Evolutionary conservation across 2,797 vertebrate species (phyloP).

Genomic region (Galaxias olidus): DNA sequence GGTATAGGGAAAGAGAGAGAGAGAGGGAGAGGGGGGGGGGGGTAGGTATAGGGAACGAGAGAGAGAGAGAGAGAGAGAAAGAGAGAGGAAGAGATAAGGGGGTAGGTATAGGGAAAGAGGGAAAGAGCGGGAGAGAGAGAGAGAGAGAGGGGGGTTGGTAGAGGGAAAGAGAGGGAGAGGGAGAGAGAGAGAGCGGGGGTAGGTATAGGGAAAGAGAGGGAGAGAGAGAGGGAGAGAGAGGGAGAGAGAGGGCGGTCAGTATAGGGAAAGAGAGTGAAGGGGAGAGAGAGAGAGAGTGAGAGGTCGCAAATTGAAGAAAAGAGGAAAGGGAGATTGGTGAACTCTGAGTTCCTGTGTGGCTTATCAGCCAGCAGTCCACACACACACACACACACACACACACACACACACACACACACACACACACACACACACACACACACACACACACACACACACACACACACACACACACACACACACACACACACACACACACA

Average conservation of each 20-base stretch:
- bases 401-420: neutral
- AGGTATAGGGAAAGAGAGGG: conserved; percentile 30
- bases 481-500: too few relatives aligned
- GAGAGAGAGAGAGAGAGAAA: conserved; percentile 33
- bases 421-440: neutral
- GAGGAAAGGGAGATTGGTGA: conserved; percentile 62
- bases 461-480: neutral
- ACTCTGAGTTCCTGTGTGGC: conserved; percentile 50
- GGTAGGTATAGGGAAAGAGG: conserved; percentile 36
- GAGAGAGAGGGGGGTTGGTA: conserved; percentile 58
- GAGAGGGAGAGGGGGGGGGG: conserved; percentile 62
- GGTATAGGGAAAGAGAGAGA: conserved; percentile 58
- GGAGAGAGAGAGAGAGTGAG: conserved; percentile 14
- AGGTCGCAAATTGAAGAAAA: conserved; percentile 55
- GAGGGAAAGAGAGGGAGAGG: conserved; percentile 27
- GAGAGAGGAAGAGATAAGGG: conserved; percentile 56
- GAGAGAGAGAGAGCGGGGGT: conserved; percentile 28
- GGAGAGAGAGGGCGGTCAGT: too few relatives aligned
- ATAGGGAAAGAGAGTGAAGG: conserved; percentile 37
- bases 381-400: neutral
- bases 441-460: neutral
- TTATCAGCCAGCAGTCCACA: conserved; percentile 25
- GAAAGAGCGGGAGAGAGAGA: conserved; percentile 51
- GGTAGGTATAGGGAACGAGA: too few relatives aligned
- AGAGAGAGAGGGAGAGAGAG: conserved; percentile 54